Evolutionary conservation across 2,113 vertebrate genomes (phyloP).

Genomic region (Thamnophis sirtalis): DNA sequence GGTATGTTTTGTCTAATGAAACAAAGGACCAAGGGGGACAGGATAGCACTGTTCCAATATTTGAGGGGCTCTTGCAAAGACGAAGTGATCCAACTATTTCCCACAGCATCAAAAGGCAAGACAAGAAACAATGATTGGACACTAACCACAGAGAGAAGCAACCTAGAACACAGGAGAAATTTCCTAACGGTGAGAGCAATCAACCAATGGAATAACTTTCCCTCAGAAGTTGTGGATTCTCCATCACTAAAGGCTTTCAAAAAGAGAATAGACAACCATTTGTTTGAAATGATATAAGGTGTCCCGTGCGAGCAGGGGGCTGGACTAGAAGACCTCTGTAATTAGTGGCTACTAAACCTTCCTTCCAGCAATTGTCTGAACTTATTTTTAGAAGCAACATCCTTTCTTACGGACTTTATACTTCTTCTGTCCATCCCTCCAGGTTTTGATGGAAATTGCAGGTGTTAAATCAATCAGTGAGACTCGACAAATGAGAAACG

Average conservation of each 20-base stretch:
- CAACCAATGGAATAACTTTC: too few species aligned
- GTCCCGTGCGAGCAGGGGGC: too few species aligned
- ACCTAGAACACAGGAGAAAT: too few species aligned
- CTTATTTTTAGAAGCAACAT: neutral
- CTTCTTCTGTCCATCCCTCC: neutral
- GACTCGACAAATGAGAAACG: constrained; percentile 39
- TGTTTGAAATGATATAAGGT: too few species aligned
- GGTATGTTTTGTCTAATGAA: neutral
- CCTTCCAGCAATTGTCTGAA: neutral
- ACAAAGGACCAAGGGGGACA: too few species aligned
- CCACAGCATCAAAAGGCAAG: too few species aligned
- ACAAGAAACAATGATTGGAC: too few species aligned
- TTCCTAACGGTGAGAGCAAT: too few species aligned
- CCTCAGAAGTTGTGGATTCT: too few species aligned
- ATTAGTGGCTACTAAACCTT: neutral
- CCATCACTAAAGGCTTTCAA: too few species aligned
- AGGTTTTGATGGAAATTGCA: neutral
- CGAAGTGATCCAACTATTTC: neutral
- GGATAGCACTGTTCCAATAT: neutral
- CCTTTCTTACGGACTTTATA: neutral
- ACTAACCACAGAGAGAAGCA: too few species aligned
- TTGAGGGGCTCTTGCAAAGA: neutral
- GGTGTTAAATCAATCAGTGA: constrained; percentile 46
- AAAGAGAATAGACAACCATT: too few species aligned
- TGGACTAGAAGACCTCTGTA: neutral